Percentiles rank a stretch among this genome's conserved stretches.
These are phyloP conservation scores for Aricia agestis DNA, from an alignment of 1,140 invertebrate species.

Conservation along the genomic window DNA sequence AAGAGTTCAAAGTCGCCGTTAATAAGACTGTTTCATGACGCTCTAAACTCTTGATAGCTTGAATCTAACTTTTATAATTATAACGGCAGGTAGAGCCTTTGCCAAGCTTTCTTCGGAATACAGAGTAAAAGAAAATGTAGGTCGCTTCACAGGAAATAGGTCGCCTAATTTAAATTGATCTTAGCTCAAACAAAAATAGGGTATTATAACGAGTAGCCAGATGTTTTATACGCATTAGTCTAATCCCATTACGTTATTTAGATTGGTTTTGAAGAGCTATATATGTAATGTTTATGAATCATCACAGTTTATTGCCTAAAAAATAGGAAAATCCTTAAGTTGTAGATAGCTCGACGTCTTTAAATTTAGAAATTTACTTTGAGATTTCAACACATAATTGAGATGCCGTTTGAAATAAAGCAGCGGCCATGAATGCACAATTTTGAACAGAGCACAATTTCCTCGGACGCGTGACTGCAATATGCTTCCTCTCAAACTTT, in stretches of 20 bases:
- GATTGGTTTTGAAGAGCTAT: conserved; percentile 2
- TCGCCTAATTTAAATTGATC: conserved; percentile 15
- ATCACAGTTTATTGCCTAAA: neutral
- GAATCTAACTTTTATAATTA: too few relatives aligned
- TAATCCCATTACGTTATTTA: neutral
- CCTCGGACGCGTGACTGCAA: neutral
- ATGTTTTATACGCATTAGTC: conserved; percentile 15
- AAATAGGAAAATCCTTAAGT: neutral
- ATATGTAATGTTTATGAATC: neutral
- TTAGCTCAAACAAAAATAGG: conserved; percentile 9
- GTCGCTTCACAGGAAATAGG: conserved; percentile 4
- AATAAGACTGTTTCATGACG: too few relatives aligned
- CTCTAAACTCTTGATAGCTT: too few relatives aligned
- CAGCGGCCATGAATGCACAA: neutral
- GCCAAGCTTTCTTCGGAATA: neutral
- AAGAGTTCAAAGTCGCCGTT: too few relatives aligned
- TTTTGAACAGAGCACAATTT: neutral
- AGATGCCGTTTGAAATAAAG: neutral
- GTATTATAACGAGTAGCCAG: conserved; percentile 10
- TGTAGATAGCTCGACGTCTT: neutral
- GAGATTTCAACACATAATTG: conserved; percentile 5
- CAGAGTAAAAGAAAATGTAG: neutral
- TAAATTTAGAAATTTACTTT: neutral
- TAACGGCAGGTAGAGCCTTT: neutral
- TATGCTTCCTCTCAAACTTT: neutral